A percentile compares a stretch with the other conserved stretches of the same genome.
Evolutionary conservation across 2,797 vertebrate species (phyloP).

Genomic region (Rhinichthys osculus): DNA sequence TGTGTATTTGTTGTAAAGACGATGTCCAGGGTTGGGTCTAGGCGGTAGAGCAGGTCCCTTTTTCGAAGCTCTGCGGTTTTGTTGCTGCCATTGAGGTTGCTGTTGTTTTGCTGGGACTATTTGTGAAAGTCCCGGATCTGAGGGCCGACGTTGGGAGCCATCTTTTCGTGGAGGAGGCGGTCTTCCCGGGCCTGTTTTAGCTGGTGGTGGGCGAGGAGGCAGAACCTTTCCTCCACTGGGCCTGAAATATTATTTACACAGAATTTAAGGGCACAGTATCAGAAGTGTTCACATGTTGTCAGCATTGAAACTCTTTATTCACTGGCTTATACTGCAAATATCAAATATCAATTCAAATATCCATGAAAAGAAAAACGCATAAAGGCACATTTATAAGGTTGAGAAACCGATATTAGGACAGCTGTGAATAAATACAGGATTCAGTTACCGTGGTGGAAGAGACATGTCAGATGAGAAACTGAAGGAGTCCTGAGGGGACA

Average conservation of each 20-base stretch:
- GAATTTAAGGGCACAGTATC: conserved; percentile 15
- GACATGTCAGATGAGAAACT: conserved; percentile 67
- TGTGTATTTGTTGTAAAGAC: conserved; percentile 93
- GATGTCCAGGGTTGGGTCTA: conserved; percentile 91
- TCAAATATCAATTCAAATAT: background rate
- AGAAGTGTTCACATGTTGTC: background rate
- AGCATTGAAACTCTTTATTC: background rate
- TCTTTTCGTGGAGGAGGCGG: conserved; percentile 85
- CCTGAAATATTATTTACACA: conserved; percentile 69
- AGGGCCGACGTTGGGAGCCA: conserved; percentile 70
- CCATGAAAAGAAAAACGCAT: background rate
- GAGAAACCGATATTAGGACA: background rate
- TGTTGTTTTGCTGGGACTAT: conserved; percentile 19
- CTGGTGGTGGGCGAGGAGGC: conserved; percentile 80
- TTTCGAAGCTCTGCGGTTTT: conserved; percentile 59
- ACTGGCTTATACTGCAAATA: background rate
- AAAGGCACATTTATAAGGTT: background rate
- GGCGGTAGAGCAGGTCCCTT: conserved; percentile 87
- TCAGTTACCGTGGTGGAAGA: conserved; percentile 85
- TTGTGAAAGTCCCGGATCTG: conserved; percentile 14
- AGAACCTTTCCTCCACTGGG: conserved; percentile 76
- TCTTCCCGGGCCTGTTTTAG: conserved; percentile 84
- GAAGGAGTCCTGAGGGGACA: conserved; percentile 75
- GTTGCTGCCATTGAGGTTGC: conserved; percentile 55
- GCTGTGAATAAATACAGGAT: conserved; percentile 5